Evolutionary conservation across 2,888 invertebrate species (phyloP), one percentile per base, ranked within the genome.

Genomic region (Philonicus albiceps): DNA sequence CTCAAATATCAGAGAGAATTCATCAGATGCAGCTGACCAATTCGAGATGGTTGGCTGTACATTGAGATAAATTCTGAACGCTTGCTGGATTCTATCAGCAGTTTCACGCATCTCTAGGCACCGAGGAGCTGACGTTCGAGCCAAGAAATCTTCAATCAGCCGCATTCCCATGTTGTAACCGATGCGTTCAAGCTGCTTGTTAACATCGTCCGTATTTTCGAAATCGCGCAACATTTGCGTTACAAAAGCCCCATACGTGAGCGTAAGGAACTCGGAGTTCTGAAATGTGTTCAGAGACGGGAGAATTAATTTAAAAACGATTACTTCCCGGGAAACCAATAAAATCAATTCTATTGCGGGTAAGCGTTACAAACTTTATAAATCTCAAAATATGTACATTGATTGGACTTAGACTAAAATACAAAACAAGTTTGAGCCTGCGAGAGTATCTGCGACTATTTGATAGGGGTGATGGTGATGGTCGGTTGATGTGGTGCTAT

Each of bases 151-250:
- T 93, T 99, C 99, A 88, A 99, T 98, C 55, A 99, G 93, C 74
- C 99, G 94, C 85, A 99, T 96, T 13, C 99, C 99, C 95, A 99
- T 99, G 91, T 99, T 99, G 91, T 99, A 99, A 4, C 99, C 99
- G 93, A 98, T 96, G 90, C 97, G 93, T 90, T 98, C 98, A 87
- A 99, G 93, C 90, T 99, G 99, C 90, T 98, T 98, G 91, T 99
- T 99, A 0, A 99, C 99, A 93, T 99, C 99, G 55, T 99, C 99
- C 5, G 97, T 96, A 92, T 97, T 98, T 91, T 99, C 99, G 90
- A 96, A 96, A 91, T 99, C 99, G 92, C 98, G 97, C 27, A 99
- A 93, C 93, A 99, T 95, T 93, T 99, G 99, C 2, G 98, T 97
- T 0, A 99, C 99, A 88, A 99, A 93, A 3, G 99, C 97, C 72